Conservation (phyloP, 2,888 invertebrate species). For the Deroplatys truncata region DNA sequence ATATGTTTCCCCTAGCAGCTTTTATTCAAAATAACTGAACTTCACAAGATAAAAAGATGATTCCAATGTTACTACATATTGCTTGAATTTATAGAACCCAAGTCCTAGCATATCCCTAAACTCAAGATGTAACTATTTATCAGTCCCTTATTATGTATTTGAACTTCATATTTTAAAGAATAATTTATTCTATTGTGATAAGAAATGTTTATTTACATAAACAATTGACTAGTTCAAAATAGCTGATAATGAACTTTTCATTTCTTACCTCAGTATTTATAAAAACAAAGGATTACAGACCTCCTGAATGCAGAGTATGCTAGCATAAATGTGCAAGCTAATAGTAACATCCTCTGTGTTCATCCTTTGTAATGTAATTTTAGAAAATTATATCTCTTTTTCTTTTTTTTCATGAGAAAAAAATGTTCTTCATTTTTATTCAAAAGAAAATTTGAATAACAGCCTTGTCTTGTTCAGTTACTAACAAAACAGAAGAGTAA, state of each 20-base stretch:
- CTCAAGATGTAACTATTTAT: too few species aligned
- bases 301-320: background rate
- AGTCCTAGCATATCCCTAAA: too few species aligned
- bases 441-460: background rate
- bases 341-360: background rate
- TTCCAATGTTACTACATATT: background rate
- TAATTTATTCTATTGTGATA: too few species aligned
- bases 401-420: too few species aligned
- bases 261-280: background rate
- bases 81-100: too few species aligned
- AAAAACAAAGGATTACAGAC: background rate
- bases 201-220: too few species aligned
- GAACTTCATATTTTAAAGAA: background rate
- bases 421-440: too few species aligned
- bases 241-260: background rate
- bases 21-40: background rate
- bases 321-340: background rate
- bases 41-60: background rate
- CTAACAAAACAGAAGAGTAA: too few species aligned
- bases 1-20: background rate
- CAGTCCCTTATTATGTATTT: background rate
- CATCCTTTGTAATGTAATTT: background rate
- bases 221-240: too few species aligned
- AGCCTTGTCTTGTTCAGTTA: too few species aligned
- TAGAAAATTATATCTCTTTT: background rate